These are phyloP conservation scores for Drosophila sordidula DNA, from an alignment of 2,888 invertebrate species.

Conservation along the genomic window DNA sequence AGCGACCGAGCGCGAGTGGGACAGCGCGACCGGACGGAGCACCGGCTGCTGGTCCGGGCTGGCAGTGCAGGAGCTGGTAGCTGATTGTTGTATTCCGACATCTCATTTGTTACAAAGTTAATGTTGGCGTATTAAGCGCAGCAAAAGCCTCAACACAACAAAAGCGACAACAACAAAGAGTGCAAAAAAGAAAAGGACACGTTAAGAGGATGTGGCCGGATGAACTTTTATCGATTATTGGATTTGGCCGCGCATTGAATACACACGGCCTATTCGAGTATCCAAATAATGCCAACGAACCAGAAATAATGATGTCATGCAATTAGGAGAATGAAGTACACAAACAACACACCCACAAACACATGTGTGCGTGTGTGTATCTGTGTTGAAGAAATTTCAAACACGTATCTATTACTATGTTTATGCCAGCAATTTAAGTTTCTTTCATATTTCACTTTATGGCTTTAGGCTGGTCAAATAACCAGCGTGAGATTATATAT, in stretches of 20 bases:
- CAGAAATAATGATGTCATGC: conserved; percentile 41
- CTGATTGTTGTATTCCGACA: conserved; percentile 80
- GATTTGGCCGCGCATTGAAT: conserved; percentile 59
- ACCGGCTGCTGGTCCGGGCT: neutral
- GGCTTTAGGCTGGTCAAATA: too few species aligned
- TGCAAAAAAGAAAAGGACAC: conserved; percentile 15
- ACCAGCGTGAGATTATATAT: too few species aligned
- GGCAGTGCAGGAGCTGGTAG: conserved; percentile 54
- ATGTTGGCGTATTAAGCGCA: conserved; percentile 81
- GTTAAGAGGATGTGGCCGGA: conserved; percentile 42
- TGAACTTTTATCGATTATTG: conserved; percentile 75
- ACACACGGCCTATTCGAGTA: conserved; percentile 8
- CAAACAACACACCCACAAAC: conserved; percentile 4
- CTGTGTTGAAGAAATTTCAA: neutral
- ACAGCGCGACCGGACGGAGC: neutral
- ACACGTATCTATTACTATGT: neutral
- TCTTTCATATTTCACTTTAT: too few species aligned
- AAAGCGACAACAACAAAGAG: conserved; percentile 49
- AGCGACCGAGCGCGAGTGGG: conserved; percentile 7
- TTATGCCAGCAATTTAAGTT: neutral
- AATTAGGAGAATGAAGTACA: conserved; percentile 20
- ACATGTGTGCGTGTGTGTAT: neutral
- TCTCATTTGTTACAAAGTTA: conserved; percentile 81
- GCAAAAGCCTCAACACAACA: conserved; percentile 79
- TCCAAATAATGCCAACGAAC: neutral